Evolutionary conservation across 2,888 invertebrate species (phyloP), one percentile per base, ranked within the genome.

Genomic region (Pristionchus exspectatus): DNA sequence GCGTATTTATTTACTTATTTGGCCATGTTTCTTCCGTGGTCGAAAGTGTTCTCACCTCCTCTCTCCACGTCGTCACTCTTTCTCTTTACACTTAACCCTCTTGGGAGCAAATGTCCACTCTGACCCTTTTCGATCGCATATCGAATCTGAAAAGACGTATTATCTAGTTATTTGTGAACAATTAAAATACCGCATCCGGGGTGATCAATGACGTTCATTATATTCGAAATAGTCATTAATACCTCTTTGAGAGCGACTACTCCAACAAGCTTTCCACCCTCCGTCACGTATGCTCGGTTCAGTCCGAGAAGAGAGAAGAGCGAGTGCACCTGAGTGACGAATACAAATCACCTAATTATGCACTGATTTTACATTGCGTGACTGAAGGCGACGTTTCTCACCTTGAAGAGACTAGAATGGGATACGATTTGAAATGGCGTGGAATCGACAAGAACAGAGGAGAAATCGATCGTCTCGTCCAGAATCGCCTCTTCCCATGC

Each of bases 171-270:
- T 21, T 9, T 66, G 14, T n/a, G 21, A n/a, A 18, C 9, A n/a
- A 85, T 97, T 96, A 44, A 44, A 44, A 44, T 44, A 38, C 30
- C 18, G 18, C 24, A 18, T 18, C n/a, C n/a, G n/a, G n/a, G n/a
- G n/a, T n/a, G n/a, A n/a, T n/a, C n/a, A n/a, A n/a, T n/a, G n/a
- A n/a, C n/a, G n/a, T n/a, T n/a, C n/a, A n/a, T n/a, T n/a, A n/a
- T n/a, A n/a, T n/a, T n/a, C n/a, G 38, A 38, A 38, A 38, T 38
- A 38, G 38, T 10, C 69, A 18, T 50, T 54, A n/a, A 30, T 69
- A 97, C 97, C 96, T 99, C 98, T 96, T 98, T 98, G 0, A 99
- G 96, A 0, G 98, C 98, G 14, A 99, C 98, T 0, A 99, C 98
- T 2, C 99, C 99, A 14, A 98, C 97, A 2, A 99, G 96, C 92